These are phyloP conservation scores for Coracias cyanogaster DNA, from an alignment of 2,797 vertebrate species.

Conservation along the genomic window DNA sequence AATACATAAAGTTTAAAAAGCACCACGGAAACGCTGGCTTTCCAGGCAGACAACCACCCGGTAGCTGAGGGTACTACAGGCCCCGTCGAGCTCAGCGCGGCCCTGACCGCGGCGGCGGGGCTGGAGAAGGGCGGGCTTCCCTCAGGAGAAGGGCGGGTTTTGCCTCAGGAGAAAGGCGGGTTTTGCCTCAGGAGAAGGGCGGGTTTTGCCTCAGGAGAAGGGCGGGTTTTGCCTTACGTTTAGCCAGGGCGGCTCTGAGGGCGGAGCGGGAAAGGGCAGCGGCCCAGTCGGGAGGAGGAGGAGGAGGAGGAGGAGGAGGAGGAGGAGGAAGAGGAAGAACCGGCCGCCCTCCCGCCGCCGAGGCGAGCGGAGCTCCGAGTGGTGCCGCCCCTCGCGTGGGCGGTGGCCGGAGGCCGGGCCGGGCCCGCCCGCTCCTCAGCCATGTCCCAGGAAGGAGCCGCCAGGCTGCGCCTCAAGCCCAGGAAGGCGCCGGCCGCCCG, in stretches of 20 bases:
- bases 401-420: too few species aligned
- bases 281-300: rapidly evolving
- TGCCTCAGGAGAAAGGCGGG: not conserved
- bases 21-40: not conserved
- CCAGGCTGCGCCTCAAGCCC: constrained; percentile 26
- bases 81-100: not conserved
- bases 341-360: not conserved
- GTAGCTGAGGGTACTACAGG: not conserved
- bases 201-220: not conserved
- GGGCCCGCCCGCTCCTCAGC: not conserved
- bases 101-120: too few species aligned
- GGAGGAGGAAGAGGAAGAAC: rapidly evolving
- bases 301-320: not conserved
- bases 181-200: not conserved
- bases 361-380: not conserved
- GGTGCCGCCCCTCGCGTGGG: too few species aligned
- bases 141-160: not conserved
- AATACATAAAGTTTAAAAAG: rapidly evolving
- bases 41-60: rapidly evolving
- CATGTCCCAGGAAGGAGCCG: constrained; percentile 8
- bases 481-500: not conserved
- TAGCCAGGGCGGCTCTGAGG: not conserved
- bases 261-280: not conserved
- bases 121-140: too few species aligned
- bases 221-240: too few species aligned